Evolutionary conservation across 92 coral and sea anemone species (phyloP).

Genomic region (Plumapathes pennacea): DNA sequence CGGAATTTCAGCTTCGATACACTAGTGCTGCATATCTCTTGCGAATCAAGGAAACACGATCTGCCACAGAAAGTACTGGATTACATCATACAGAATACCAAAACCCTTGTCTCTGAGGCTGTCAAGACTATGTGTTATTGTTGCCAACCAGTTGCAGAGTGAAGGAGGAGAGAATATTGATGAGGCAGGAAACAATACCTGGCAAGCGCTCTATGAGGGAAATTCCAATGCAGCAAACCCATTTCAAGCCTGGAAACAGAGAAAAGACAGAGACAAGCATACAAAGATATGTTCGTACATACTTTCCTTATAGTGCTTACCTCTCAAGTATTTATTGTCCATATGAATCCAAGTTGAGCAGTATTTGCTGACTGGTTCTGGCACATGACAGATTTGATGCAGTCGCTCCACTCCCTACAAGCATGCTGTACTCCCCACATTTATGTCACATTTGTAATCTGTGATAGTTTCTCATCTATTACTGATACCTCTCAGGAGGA

Average conservation of each 20-base stretch:
- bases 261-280: slow-evolving; percentile 35
- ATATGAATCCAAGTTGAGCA: no score
- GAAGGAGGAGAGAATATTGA: slow-evolving; percentile 6
- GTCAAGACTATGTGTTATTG: slow-evolving; percentile 27
- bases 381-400: no score
- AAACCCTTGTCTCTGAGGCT: slow-evolving; percentile 31
- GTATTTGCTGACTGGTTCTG: no score
- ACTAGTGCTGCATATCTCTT: slow-evolving; percentile 50
- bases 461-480: no score
- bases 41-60: slow-evolving; percentile 43
- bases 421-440: no score
- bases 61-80: slow-evolving; percentile 42
- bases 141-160: slow-evolving; percentile 27
- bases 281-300: slow-evolving; percentile 47
- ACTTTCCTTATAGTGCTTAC: slow-evolving; percentile 28
- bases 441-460: no score
- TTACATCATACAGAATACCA: slow-evolving; percentile 40
- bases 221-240: slow-evolving; percentile 42
- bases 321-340: no score
- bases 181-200: slow-evolving; percentile 12
- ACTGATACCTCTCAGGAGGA: no score
- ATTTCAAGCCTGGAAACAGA: slow-evolving; percentile 50
- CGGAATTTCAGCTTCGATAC: slow-evolving; percentile 11
- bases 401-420: no score
- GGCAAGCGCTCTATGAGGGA: slow-evolving; percentile 37